A percentile compares a stretch with the other conserved stretches of the same genome.
phyloP scores from a whole-genome alignment of 2,797 vertebrate genomes.

The Alectoris magna region DNA sequence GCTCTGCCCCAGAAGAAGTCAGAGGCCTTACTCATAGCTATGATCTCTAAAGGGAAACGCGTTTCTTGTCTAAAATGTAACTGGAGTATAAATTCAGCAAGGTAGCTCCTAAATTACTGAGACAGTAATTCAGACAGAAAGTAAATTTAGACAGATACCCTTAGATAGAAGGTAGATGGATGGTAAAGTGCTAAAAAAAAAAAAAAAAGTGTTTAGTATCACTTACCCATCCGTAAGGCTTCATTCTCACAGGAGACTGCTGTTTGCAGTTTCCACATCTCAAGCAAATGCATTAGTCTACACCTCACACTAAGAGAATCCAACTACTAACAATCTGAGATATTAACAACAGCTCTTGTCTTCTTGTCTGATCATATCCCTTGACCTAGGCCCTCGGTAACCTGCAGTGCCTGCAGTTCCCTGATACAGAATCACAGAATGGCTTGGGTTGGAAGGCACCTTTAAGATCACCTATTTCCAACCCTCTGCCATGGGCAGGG shows the following conservation, averaged over 20 bases:
- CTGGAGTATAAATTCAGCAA: neutral
- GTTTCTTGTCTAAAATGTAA: neutral
- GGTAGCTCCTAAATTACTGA: neutral
- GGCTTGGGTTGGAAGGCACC: neutral
- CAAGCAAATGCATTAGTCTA: neutral
- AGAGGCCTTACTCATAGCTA: neutral
- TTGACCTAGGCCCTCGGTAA: neutral
- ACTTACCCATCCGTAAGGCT: neutral
- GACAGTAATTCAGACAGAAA: neutral
- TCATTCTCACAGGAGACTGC: constrained; percentile 10
- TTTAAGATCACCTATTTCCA: neutral
- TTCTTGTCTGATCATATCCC: neutral
- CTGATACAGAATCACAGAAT: neutral
- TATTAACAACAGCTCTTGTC: neutral
- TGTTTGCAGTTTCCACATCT: constrained; percentile 23
- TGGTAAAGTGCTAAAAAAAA: accelerated
- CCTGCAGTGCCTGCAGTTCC: neutral
- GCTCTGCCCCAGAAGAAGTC: neutral
- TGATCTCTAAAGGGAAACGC: neutral
- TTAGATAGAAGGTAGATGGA: neutral
- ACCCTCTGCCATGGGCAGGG: too few species aligned
- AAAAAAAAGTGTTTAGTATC: neutral
- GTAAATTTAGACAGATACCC: too few species aligned
- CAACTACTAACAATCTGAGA: neutral
- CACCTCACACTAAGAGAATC: neutral